Evolutionary conservation across 1,140 invertebrate species (phyloP).

Genomic region (Dendrolimus kikuchii): DNA sequence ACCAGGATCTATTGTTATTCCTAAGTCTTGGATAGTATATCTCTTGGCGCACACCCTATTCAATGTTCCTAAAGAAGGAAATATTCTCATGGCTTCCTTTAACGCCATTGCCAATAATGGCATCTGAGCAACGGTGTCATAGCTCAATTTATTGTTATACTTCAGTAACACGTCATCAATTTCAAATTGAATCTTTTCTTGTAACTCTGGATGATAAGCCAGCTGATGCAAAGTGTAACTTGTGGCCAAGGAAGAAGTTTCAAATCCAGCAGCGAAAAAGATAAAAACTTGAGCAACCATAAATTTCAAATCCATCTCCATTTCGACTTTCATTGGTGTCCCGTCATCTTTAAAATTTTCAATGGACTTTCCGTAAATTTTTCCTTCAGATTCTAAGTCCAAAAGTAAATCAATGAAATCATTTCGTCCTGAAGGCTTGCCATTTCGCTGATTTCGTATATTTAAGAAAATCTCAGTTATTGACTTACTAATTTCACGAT

Average conservation of each 20-base stretch:
- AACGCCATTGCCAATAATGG: conserved; percentile 58
- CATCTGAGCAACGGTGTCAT: conserved; percentile 74
- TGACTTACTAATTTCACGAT: conserved; percentile 8
- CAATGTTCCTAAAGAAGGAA: conserved; percentile 54
- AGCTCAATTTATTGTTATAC: conserved; percentile 68
- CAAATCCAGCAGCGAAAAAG: conserved; percentile 72
- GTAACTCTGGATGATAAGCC: conserved; percentile 59
- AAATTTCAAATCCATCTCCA: conserved; percentile 30
- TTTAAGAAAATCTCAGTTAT: conserved; percentile 16
- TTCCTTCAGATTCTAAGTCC: conserved; percentile 51
- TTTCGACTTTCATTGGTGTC: conserved; percentile 20
- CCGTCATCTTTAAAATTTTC: conserved; percentile 46
- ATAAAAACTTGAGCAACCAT: conserved; percentile 69
- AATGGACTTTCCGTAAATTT: conserved; percentile 24
- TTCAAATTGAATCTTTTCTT: conserved; percentile 65
- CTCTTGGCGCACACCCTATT: conserved; percentile 42
- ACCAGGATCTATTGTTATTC: conserved; percentile 61
- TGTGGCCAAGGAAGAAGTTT: conserved; percentile 63
- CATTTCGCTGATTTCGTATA: conserved; percentile 59
- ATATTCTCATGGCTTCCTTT: conserved; percentile 49
- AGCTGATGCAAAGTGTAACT: conserved; percentile 66
- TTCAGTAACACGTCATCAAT: conserved; percentile 56
- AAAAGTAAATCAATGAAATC: conserved; percentile 73
- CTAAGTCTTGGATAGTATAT: conserved; percentile 56
- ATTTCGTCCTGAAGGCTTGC: conserved; percentile 47